Conservation (phyloP, 2,113 vertebrate species). For the Oryzias curvinotus region DNA sequence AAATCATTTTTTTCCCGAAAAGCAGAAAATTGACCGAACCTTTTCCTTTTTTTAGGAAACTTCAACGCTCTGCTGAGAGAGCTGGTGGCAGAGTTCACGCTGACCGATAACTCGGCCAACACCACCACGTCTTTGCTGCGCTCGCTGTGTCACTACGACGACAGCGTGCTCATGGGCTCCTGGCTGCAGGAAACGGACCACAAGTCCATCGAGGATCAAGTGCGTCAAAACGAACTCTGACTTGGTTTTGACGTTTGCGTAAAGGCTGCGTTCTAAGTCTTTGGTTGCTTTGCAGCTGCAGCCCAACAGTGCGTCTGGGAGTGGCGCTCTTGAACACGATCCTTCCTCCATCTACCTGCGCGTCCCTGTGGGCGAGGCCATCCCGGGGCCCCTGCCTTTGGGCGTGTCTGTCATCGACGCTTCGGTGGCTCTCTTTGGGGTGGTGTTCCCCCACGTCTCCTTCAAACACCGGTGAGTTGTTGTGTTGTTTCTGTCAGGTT, state of each 20-base stretch:
- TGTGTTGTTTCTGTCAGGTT: not conserved
- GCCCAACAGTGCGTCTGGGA: slow-evolving; percentile 97
- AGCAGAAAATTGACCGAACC: not conserved
- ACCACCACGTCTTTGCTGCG: slow-evolving; percentile 96
- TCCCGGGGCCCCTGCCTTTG: slow-evolving; percentile 93
- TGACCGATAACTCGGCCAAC: slow-evolving; percentile 98
- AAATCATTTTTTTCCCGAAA: not conserved
- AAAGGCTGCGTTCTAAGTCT: not conserved
- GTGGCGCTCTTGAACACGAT: slow-evolving; percentile 95
- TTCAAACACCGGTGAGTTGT: slow-evolving; percentile 91
- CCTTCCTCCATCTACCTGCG: slow-evolving; percentile 97
- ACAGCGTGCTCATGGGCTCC: slow-evolving; percentile 98
- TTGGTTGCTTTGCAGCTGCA: slow-evolving; percentile 82
- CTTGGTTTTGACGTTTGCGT: too few species aligned
- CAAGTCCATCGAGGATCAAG: slow-evolving; percentile 99
- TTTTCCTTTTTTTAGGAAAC: slow-evolving; percentile 76
- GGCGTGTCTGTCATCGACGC: slow-evolving; percentile 98
- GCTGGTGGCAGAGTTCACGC: slow-evolving; percentile 95
- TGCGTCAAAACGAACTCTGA: slow-evolving; percentile 44
- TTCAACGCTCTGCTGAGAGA: slow-evolving; percentile 95
- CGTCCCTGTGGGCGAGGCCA: slow-evolving; percentile 90
- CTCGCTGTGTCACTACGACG: slow-evolving; percentile 97
- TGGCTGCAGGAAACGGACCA: slow-evolving; percentile 99
- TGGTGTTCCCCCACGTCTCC: slow-evolving; percentile 97
- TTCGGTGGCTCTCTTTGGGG: slow-evolving; percentile 95